phyloP scores from a whole-genome alignment of 2,888 invertebrate genomes.

The Elmis aenea region DNA sequence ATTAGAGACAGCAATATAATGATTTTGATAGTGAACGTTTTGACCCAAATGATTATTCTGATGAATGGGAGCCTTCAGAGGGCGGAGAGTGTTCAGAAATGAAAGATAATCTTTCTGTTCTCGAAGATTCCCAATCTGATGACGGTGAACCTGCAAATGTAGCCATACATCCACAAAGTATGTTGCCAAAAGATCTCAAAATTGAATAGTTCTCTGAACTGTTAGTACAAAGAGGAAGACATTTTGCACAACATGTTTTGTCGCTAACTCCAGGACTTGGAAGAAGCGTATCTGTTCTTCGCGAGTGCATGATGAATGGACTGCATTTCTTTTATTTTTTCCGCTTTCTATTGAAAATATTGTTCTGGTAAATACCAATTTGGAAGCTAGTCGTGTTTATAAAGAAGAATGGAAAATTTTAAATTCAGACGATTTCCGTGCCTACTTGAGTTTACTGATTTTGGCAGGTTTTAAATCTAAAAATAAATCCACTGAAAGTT shows the following conservation, averaged over 20 bases:
- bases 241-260: slow-evolving; percentile 8
- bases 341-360: slow-evolving; percentile 3
- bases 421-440: no score
- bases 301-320: slow-evolving; percentile 2
- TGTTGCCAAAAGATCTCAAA: slow-evolving; percentile 8
- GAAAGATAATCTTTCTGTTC: slow-evolving; percentile 8
- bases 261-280: slow-evolving; percentile 5
- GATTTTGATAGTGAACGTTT: slow-evolving; percentile 1
- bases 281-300: slow-evolving; percentile 5
- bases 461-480: no score
- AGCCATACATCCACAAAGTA: slow-evolving; percentile 5
- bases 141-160: slow-evolving; percentile 9
- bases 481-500: no score
- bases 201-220: slow-evolving; percentile 10
- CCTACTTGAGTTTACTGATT: no score
- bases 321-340: slow-evolving; percentile 6
- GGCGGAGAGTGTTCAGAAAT: slow-evolving; percentile 7
- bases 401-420: slow-evolving; percentile 1
- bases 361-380: slow-evolving; percentile 7
- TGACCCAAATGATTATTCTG: slow-evolving; percentile 10
- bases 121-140: slow-evolving; percentile 9
- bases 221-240: slow-evolving; percentile 5
- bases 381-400: slow-evolving; percentile 8
- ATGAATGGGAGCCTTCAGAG: slow-evolving; percentile 6
- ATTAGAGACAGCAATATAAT: slow-evolving; percentile 3